Conservation (phyloP, 2,888 invertebrate species). For the Hyposoter dolosus region DNA sequence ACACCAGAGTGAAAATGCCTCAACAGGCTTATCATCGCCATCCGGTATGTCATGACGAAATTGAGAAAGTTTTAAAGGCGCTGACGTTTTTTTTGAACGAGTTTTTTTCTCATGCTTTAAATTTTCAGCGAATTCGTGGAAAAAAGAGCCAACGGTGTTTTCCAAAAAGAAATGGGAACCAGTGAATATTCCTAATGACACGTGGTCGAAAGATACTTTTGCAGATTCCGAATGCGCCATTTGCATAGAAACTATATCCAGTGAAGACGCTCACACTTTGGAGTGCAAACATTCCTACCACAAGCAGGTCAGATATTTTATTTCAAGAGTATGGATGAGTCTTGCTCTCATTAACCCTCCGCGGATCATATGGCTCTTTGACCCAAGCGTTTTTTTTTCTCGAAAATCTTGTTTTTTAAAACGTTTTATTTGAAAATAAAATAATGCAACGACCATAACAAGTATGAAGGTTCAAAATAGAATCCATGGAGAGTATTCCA, state of each 20-base stretch:
- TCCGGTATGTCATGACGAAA: constrained; percentile 36
- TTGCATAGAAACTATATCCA: constrained; percentile 68
- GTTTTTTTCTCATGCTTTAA: constrained; percentile 30
- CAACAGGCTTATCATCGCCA: constrained; percentile 53
- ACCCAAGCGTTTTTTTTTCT: too few relatives aligned
- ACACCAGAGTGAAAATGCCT: not conserved
- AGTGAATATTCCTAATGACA: constrained; percentile 51
- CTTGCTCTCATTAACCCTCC: not conserved
- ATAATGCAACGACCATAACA: too few relatives aligned
- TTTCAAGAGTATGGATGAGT: not conserved
- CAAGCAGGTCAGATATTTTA: constrained; percentile 67
- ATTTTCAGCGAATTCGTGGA: constrained; percentile 51
- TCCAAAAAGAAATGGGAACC: constrained; percentile 71
- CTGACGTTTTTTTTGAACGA: not conserved
- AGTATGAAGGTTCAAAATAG: too few relatives aligned
- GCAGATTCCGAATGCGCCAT: constrained; percentile 75
- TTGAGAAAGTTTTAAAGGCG: not conserved
- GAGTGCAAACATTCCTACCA: constrained; percentile 77
- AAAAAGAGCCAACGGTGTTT: constrained; percentile 18
- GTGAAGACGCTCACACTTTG: constrained; percentile 66
- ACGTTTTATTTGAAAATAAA: too few relatives aligned
- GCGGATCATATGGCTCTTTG: too few relatives aligned
- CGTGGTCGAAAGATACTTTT: constrained; percentile 64
- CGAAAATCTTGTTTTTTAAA: too few relatives aligned
- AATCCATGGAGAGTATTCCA: too few relatives aligned